phyloP scores from a whole-genome alignment of 2,113 vertebrate genomes.

The Podiceps cristatus region DNA sequence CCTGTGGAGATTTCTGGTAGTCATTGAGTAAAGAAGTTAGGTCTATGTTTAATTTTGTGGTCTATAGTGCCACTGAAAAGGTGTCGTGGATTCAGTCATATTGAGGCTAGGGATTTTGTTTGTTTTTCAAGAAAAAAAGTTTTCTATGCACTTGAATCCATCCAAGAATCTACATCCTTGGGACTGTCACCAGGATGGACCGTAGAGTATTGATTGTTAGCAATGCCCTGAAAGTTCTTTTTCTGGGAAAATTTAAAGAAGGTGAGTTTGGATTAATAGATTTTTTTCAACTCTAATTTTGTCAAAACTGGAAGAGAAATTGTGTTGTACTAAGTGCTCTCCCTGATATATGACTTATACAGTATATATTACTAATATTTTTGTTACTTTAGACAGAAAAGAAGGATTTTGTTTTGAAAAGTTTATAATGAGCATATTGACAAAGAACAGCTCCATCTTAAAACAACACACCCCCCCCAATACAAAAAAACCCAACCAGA shows the following conservation, averaged over 20 bases:
- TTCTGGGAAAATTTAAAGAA: background rate
- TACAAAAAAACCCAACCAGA: background rate
- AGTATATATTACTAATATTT: background rate
- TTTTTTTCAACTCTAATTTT: background rate
- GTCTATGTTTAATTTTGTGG: background rate
- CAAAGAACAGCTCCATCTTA: background rate
- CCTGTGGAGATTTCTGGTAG: background rate
- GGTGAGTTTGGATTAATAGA: background rate
- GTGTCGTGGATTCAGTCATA: too few relatives aligned
- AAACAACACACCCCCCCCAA: background rate
- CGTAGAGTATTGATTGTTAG: background rate
- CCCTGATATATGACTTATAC: background rate
- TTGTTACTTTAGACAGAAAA: constrained; percentile 3
- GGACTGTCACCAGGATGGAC: background rate
- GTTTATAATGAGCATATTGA: background rate
- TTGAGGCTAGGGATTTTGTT: too few relatives aligned
- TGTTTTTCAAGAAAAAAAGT: too few relatives aligned
- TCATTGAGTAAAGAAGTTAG: background rate
- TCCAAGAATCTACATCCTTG: too few relatives aligned
- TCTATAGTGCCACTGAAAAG: background rate
- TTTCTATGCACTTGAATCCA: too few relatives aligned
- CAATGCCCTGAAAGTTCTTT: background rate
- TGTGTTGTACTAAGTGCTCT: background rate
- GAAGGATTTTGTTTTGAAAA: background rate
- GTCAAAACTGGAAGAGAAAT: constrained; percentile 3